phyloP scores from a whole-genome alignment of 2,888 invertebrate genomes.

The Microplitis manilae region DNA sequence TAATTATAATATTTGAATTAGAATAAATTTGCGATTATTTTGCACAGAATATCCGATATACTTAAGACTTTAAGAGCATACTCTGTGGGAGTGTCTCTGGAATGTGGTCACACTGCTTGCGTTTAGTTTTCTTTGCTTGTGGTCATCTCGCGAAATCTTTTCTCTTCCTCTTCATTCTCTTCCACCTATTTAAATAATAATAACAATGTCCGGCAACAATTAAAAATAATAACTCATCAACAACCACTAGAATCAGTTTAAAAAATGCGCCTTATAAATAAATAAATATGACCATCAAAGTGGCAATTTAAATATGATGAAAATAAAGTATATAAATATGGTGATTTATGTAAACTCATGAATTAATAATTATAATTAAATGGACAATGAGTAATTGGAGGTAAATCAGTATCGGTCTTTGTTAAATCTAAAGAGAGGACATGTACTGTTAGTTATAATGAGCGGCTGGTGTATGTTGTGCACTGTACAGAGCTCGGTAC shows the following conservation, averaged over 20 bases:
- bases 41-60: constrained; percentile 31
- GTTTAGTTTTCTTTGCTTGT: constrained; percentile 58
- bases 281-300: background rate
- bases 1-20: constrained; percentile 7
- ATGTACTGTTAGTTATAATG: background rate
- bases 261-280: background rate
- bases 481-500: background rate
- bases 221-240: background rate
- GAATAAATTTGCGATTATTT: constrained; percentile 15
- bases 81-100: constrained; percentile 62
- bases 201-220: background rate
- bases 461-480: background rate
- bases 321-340: background rate
- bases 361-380: background rate
- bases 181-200: background rate
- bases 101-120: constrained; percentile 63
- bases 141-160: constrained; percentile 51
- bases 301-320: background rate
- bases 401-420: background rate
- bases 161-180: constrained; percentile 20
- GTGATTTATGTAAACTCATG: background rate
- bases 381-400: background rate
- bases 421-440: background rate
- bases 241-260: background rate
- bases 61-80: constrained; percentile 39